phyloP scores from a whole-genome alignment of 30 jellyfish, hydroid and myxozoan species.

The Phacellophora camtschatica region DNA sequence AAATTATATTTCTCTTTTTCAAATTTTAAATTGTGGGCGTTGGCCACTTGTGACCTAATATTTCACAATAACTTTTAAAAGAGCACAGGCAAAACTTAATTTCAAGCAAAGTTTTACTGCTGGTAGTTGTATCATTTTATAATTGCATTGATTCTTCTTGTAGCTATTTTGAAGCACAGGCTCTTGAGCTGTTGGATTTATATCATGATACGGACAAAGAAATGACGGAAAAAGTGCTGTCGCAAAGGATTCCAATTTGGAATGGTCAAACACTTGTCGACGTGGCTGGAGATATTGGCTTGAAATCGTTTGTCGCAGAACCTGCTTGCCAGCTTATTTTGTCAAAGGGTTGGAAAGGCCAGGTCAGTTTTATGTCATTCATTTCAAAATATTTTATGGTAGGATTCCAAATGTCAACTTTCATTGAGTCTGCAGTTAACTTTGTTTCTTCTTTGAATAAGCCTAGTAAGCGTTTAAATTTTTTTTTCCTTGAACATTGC shows the following conservation, averaged over 20 bases:
- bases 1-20: no score
- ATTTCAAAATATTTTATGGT: no score
- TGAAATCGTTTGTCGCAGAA: neutral
- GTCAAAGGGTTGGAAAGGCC: neutral
- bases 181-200: neutral
- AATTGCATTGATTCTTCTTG: neutral
- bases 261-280: neutral
- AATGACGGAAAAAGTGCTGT: neutral
- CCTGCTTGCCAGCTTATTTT: constrained; percentile 13
- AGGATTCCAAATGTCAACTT: no score
- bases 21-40: no score
- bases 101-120: neutral
- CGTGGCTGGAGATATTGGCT: constrained; percentile 4
- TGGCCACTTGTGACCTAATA: no score
- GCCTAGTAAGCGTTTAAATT: no score
- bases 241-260: constrained; percentile 6
- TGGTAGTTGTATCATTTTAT: neutral
- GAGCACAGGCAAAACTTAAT: no score
- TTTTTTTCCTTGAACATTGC: no score
- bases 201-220: neutral
- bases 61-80: no score
- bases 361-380: no score
- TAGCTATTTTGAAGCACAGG: neutral
- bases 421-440: no score
- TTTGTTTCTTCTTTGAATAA: no score